These are phyloP conservation scores for Galeruca laticollis DNA, from an alignment of 2,888 invertebrate species.

Conservation along the genomic window DNA sequence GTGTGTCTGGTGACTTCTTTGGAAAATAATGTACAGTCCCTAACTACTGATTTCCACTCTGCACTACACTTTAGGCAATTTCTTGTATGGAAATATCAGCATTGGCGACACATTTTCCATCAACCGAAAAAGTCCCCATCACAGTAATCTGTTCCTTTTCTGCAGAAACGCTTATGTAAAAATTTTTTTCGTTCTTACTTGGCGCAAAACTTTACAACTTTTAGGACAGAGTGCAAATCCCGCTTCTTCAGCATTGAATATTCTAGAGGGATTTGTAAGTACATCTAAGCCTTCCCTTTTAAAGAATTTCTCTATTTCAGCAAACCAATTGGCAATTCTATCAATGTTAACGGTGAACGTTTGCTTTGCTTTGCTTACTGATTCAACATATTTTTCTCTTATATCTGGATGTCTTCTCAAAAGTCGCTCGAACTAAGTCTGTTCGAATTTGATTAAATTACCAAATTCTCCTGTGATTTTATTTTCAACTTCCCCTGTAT, in stretches of 20 bases:
- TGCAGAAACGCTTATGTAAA: too few species aligned
- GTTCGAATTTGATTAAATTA: too few species aligned
- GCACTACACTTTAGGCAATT: slow-evolving; percentile 13
- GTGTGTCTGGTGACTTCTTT: slow-evolving; percentile 22
- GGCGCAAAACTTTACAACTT: slow-evolving; percentile 43
- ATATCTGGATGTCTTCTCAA: slow-evolving; percentile 44
- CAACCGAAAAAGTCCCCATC: slow-evolving; percentile 19
- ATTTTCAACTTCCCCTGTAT: too few species aligned
- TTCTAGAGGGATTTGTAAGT: too few species aligned
- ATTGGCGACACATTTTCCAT: slow-evolving; percentile 35
- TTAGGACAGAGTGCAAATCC: slow-evolving; percentile 56
- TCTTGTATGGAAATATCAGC: slow-evolving; percentile 47
- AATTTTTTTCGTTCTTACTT: too few species aligned
- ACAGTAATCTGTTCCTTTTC: too few species aligned
- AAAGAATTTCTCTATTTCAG: background rate
- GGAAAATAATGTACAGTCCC: slow-evolving; percentile 23
- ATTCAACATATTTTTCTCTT: slow-evolving; percentile 50
- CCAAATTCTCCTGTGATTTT: too few species aligned
- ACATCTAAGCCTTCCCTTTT: slow-evolving; percentile 36
- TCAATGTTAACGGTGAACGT: slow-evolving; percentile 53
- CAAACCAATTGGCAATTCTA: background rate
- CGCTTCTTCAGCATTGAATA: slow-evolving; percentile 59
- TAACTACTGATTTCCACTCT: slow-evolving; percentile 28
- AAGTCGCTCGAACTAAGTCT: background rate
- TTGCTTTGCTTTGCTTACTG: slow-evolving; percentile 53